Evolutionary conservation across 2,113 vertebrate species (phyloP).

Genomic region (Notarius lentiginosus): DNA sequence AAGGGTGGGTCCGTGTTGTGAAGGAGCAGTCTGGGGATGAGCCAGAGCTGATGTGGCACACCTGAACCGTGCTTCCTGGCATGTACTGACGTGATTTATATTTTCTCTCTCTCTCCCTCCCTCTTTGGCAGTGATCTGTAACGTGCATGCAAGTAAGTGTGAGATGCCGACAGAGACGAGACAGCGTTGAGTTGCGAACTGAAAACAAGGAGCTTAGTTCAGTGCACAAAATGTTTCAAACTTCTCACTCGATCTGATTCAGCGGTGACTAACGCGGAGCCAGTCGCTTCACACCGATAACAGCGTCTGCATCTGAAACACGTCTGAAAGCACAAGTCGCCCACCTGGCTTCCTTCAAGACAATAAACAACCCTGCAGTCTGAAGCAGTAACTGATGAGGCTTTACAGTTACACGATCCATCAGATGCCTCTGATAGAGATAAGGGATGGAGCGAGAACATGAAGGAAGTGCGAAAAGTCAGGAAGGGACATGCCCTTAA

Average conservation of each 20-base stretch:
- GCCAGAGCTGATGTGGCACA: background rate
- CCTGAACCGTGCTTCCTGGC: background rate
- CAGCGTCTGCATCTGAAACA: background rate
- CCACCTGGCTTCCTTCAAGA: background rate
- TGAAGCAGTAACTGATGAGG: background rate
- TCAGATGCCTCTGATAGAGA: background rate
- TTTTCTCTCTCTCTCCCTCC: background rate
- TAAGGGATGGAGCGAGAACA: background rate
- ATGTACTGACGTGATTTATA: background rate
- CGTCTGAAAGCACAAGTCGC: background rate
- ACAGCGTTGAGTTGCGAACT: background rate
- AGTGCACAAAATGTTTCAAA: background rate
- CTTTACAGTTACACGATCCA: background rate
- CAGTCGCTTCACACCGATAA: background rate
- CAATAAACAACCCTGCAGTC: background rate
- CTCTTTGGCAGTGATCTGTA: background rate
- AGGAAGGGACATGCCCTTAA: constrained; percentile 44
- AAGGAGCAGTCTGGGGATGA: background rate
- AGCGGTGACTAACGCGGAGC: background rate
- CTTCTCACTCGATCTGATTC: background rate
- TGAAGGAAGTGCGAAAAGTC: constrained; percentile 6
- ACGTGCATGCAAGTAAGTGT: background rate
- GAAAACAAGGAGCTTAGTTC: too few relatives aligned
- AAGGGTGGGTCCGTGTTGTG: background rate
- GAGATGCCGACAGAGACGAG: background rate